These are phyloP conservation scores for Anticlea derivata DNA, from an alignment of 2,888 invertebrate species.

Conservation along the genomic window DNA sequence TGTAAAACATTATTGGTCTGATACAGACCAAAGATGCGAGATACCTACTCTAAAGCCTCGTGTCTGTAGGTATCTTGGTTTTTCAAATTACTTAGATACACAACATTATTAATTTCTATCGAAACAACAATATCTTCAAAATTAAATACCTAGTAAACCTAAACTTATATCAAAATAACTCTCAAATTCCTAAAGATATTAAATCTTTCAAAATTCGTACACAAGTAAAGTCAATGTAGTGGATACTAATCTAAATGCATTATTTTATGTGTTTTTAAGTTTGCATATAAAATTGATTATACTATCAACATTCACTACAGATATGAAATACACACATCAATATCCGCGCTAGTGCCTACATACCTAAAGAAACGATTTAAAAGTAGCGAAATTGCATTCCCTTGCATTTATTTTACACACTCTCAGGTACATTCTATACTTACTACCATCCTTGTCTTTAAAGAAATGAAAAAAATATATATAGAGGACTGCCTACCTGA, in stretches of 20 bases:
- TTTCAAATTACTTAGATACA: not conserved
- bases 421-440: too few relatives aligned
- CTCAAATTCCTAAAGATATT: not conserved
- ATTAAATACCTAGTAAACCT: slow-evolving; percentile 31
- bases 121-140: slow-evolving; percentile 12
- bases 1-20: slow-evolving; percentile 59
- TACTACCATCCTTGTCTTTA: too few relatives aligned
- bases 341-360: not conserved
- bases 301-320: not conserved
- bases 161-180: slow-evolving; percentile 7
- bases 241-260: slow-evolving; percentile 18
- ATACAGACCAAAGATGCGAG: slow-evolving; percentile 68
- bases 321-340: not conserved
- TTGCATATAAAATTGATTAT: not conserved
- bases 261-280: not conserved
- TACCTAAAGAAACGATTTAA: slow-evolving; percentile 1
- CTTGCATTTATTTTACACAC: too few relatives aligned
- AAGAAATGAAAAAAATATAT: too few relatives aligned
- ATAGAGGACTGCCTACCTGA: too few relatives aligned
- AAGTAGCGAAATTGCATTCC: not conserved
- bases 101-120: slow-evolving; percentile 10
- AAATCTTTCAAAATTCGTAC: not conserved
- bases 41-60: slow-evolving; percentile 53
- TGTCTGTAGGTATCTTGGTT: slow-evolving; percentile 43
- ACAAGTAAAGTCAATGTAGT: not conserved